Evolutionary conservation across 1,140 invertebrate genomes (phyloP).

Genomic region (Chironomus striatipennis): DNA sequence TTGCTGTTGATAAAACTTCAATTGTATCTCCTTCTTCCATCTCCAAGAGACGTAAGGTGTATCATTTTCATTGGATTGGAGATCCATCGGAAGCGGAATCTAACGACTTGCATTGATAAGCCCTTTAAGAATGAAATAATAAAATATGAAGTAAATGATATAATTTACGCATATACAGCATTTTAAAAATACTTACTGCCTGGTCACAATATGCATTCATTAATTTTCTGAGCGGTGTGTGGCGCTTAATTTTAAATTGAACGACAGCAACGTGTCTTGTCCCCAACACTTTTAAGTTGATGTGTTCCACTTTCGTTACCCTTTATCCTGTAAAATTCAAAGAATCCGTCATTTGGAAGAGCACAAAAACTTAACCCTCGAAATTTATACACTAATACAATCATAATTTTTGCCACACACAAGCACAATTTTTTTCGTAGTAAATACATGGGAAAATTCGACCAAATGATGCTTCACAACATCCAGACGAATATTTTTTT

Average conservation of each 20-base stretch:
- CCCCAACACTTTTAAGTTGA: constrained; percentile 89
- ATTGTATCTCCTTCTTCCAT: constrained; percentile 95
- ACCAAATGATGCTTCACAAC: background rate
- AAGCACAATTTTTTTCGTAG: background rate
- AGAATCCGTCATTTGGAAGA: constrained; percentile 4
- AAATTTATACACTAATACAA: background rate
- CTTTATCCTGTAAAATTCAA: constrained; percentile 26
- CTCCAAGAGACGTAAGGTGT: constrained; percentile 79
- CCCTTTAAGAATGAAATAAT: constrained; percentile 45
- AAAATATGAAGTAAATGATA: too few relatives aligned
- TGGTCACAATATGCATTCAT: constrained; percentile 94
- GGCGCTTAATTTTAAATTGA: constrained; percentile 95
- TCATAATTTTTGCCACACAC: background rate
- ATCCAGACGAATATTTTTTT: background rate
- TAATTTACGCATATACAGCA: background rate
- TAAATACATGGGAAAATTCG: background rate
- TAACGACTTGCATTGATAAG: constrained; percentile 74
- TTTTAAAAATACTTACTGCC: constrained; percentile 64
- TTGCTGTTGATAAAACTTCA: constrained; percentile 91
- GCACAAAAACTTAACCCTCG: constrained; percentile 14
- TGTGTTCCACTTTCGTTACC: constrained; percentile 68
- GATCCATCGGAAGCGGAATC: constrained; percentile 91
- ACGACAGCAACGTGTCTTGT: constrained; percentile 90
- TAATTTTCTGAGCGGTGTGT: constrained; percentile 86
- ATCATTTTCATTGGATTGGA: constrained; percentile 87